These are phyloP conservation scores for Siphonodentalium dalli DNA, from an alignment of 2,888 invertebrate species.

Conservation along the genomic window DNA sequence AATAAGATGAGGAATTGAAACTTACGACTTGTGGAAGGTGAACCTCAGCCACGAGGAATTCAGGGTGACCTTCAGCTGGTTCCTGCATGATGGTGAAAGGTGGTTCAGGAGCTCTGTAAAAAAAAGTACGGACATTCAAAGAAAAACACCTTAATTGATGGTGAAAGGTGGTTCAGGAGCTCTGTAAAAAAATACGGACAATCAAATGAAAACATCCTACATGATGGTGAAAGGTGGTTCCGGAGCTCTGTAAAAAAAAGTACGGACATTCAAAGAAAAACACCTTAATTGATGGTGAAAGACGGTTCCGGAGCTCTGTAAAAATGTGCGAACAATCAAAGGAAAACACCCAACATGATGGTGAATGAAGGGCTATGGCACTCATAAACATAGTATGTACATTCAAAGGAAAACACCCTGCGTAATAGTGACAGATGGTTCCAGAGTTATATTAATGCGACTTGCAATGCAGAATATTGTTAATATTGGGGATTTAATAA, in stretches of 20 bases:
- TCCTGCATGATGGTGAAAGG: slow-evolving; percentile 61
- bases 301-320: slow-evolving; percentile 32
- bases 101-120: slow-evolving; percentile 46
- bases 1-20: no score
- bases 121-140: background rate
- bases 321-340: background rate
- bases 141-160: no score
- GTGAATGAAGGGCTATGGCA: slow-evolving; percentile 54
- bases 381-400: slow-evolving; percentile 20
- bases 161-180: no score
- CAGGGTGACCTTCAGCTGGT: slow-evolving; percentile 61
- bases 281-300: no score
- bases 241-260: slow-evolving; percentile 32
- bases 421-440: no score
- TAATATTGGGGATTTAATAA: background rate
- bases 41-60: slow-evolving; percentile 63
- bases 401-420: no score
- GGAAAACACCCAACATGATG: slow-evolving; percentile 51
- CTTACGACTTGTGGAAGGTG: slow-evolving; percentile 63
- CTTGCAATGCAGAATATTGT: background rate
- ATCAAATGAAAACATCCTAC: slow-evolving; percentile 40
- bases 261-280: background rate
- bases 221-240: slow-evolving; percentile 60
- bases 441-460: slow-evolving; percentile 25
- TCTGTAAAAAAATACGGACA: slow-evolving; percentile 8